These are phyloP conservation scores for Caenorhabditis sp. DNA, from an alignment of 2,888 invertebrate species.

Conservation along the genomic window DNA sequence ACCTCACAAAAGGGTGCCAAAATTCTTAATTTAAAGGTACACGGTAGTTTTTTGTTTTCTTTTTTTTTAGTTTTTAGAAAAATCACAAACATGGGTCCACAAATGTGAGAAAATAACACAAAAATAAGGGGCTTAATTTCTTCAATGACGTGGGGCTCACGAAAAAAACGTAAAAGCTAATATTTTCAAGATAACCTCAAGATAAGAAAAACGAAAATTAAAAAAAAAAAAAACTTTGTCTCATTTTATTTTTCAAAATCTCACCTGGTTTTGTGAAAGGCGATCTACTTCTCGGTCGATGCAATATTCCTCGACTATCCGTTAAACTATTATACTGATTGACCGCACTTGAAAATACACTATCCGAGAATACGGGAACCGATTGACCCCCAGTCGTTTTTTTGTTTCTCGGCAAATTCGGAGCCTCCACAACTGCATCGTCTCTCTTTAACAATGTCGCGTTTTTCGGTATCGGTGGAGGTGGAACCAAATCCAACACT, in stretches of 20 bases:
- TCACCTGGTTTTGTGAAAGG: conserved; percentile 65
- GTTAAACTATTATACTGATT: conserved; percentile 44
- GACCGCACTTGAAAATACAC: conserved; percentile 44
- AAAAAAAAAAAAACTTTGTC: no score
- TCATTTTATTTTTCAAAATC: neutral
- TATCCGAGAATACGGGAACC: conserved; percentile 50
- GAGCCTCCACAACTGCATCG: conserved; percentile 4
- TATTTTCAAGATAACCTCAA: no score
- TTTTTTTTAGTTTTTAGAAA: no score
- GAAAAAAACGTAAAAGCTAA: no score
- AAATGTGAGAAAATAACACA: no score
- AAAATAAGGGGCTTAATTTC: no score
- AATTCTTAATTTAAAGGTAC: no score
- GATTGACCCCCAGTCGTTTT: conserved; percentile 41
- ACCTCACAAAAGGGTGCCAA: no score
- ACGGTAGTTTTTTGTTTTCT: no score
- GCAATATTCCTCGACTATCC: conserved; percentile 54
- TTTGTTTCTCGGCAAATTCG: conserved; percentile 26
- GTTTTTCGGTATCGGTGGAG: conserved; percentile 20
- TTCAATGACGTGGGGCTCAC: no score
- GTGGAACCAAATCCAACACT: conserved; percentile 13
- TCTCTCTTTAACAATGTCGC: neutral
- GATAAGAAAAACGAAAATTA: no score
- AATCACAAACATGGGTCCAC: no score
- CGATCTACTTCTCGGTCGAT: conserved; percentile 57